These are phyloP conservation scores for Leptinotarsa defecta DNA, from an alignment of 1,140 invertebrate species.

Conservation along the genomic window DNA sequence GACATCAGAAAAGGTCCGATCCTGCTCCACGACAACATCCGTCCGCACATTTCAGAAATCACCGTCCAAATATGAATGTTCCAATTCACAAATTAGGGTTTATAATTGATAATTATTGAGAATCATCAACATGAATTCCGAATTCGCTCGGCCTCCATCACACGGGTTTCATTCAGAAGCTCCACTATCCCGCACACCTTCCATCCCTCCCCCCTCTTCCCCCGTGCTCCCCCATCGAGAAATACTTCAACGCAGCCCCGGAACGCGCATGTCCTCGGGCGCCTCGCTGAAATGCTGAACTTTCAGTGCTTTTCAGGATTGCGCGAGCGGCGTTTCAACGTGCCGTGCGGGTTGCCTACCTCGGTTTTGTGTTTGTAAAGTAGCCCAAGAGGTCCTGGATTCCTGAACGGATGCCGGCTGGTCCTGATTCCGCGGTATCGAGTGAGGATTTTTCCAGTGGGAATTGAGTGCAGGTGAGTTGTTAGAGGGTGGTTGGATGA, in stretches of 20 bases:
- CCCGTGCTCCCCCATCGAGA: conserved; percentile 12
- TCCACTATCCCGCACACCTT: not conserved
- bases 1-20: too few species aligned
- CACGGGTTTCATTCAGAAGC: too few species aligned
- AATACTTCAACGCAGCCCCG: conserved; percentile 24
- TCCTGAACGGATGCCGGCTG: not conserved
- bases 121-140: too few species aligned
- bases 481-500: not conserved
- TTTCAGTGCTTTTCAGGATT: conserved; percentile 35
- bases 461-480: not conserved
- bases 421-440: not conserved
- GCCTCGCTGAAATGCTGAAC: conserved; percentile 27
- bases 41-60: too few species aligned
- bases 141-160: too few species aligned
- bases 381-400: not conserved
- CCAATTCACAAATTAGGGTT: too few species aligned
- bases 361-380: conserved; percentile 1
- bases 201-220: not conserved
- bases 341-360: conserved; percentile 33
- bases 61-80: too few species aligned
- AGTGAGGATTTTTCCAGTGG: not conserved
- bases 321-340: conserved; percentile 22
- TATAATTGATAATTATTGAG: too few species aligned
- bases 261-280: conserved; percentile 30
- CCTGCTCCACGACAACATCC: too few species aligned